Conservation (phyloP, 2,113 vertebrate species). For the Nothoprocta pentlandii region DNA sequence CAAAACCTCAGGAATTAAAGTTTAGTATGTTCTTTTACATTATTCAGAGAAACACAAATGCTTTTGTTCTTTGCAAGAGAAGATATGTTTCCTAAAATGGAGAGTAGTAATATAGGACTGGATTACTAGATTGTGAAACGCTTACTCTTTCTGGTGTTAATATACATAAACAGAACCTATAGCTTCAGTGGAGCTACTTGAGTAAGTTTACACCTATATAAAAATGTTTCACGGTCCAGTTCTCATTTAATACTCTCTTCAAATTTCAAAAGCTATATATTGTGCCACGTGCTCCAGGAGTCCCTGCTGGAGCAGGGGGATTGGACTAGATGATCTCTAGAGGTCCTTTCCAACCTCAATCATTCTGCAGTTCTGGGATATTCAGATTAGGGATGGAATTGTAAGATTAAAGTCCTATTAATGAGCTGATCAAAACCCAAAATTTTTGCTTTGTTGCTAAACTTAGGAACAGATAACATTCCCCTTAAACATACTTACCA, state of each 20-base stretch:
- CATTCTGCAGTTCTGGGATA: too few species aligned
- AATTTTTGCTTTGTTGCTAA: conserved; percentile 1
- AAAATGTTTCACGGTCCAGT: not conserved
- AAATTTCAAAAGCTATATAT: not conserved
- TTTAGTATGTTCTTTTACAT: not conserved
- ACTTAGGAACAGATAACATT: not conserved
- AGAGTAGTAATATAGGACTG: not conserved
- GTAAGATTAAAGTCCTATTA: conserved; percentile 12
- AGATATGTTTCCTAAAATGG: conserved; percentile 24
- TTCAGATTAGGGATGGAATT: not conserved
- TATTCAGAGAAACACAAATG: conserved; percentile 6
- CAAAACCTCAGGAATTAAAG: conserved; percentile 1
- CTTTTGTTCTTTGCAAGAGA: not conserved
- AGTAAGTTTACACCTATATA: not conserved
- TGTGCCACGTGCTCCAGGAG: too few species aligned
- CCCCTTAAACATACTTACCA: not conserved
- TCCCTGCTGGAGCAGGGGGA: too few species aligned
- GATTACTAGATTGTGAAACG: not conserved
- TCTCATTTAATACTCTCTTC: conserved; percentile 31
- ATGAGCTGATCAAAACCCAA: not conserved
- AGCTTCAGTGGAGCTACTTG: not conserved
- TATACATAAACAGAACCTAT: not conserved
- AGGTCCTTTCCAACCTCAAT: too few species aligned
- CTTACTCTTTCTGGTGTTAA: not conserved
- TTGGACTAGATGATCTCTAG: too few species aligned